These are phyloP conservation scores for Catharus bicknelli DNA, from an alignment of 2,113 vertebrate genomes.

Conservation along the genomic window DNA sequence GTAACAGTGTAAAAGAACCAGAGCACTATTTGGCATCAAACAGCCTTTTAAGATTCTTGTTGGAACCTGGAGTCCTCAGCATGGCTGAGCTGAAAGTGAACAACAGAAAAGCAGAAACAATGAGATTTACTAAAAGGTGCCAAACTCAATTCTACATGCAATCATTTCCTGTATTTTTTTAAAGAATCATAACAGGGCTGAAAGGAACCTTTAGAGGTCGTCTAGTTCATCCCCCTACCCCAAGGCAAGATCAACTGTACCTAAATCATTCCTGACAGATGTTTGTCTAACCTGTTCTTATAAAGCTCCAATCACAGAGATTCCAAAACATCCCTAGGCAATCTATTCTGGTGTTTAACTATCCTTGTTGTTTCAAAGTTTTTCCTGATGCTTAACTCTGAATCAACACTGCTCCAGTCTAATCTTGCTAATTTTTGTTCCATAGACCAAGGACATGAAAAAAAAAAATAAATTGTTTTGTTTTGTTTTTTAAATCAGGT, in stretches of 20 bases:
- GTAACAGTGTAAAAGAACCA: constrained; percentile 53
- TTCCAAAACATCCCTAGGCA: constrained; percentile 60
- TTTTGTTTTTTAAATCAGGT: not conserved
- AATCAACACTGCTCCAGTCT: not conserved
- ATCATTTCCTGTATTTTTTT: not conserved
- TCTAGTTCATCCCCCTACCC: constrained; percentile 53
- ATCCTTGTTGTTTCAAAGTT: constrained; percentile 48
- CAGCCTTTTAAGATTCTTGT: constrained; percentile 13
- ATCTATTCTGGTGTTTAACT: constrained; percentile 30
- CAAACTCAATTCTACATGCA: constrained; percentile 9
- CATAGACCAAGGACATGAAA: not conserved
- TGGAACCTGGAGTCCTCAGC: constrained; percentile 17
- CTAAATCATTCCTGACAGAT: constrained; percentile 68
- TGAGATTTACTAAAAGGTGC: constrained; percentile 39
- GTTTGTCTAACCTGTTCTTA: constrained; percentile 68
- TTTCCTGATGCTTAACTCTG: constrained; percentile 9
- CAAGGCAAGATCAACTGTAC: constrained; percentile 60
- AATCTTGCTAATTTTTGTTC: not conserved
- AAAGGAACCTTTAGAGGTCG: constrained; percentile 61
- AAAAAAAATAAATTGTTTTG: not conserved
- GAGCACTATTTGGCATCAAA: constrained; percentile 50
- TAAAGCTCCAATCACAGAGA: constrained; percentile 36
- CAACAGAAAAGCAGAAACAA: constrained; percentile 28
- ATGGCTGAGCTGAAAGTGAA: not conserved
- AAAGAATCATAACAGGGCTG: constrained; percentile 3